These are phyloP conservation scores for Acrocephalus kingi DNA, from an alignment of 2,113 vertebrate genomes.

Conservation along the genomic window DNA sequence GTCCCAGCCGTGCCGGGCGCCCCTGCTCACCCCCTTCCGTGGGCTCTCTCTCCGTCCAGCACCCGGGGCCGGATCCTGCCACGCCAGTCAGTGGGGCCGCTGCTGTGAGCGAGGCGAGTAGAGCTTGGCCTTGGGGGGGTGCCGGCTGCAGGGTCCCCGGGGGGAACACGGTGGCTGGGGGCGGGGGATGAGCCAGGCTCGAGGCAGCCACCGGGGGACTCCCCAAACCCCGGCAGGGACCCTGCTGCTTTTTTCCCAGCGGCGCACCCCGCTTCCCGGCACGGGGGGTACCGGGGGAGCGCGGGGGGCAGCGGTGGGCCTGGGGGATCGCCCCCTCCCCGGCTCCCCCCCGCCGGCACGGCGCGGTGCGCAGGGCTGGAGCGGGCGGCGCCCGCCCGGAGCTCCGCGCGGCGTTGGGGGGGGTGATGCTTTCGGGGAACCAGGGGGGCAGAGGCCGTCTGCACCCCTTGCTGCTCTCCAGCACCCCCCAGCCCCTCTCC, in stretches of 20 bases:
- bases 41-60: slow-evolving; percentile 63
- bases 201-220: not conserved
- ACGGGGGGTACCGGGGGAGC: not conserved
- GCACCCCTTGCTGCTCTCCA: not conserved
- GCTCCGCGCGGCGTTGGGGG: not conserved
- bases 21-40: slow-evolving; percentile 47
- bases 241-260: not conserved
- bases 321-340: not conserved
- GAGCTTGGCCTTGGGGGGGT: slow-evolving; percentile 43
- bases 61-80: slow-evolving; percentile 60
- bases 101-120: slow-evolving; percentile 66
- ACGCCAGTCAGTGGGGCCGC: slow-evolving; percentile 61
- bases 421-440: not conserved
- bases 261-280: not conserved
- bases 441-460: not conserved
- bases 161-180: not conserved
- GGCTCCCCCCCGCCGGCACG: not conserved
- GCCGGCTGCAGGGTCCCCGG: slow-evolving; percentile 14
- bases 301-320: not conserved
- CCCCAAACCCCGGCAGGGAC: not conserved
- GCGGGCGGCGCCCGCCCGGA: not conserved
- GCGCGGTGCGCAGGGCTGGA: rapidly evolving
- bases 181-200: not conserved
- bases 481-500: not conserved
- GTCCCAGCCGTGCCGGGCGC: slow-evolving; percentile 31